Evolutionary conservation across 2,888 invertebrate genomes (phyloP).

Genomic region (Timema podura): DNA sequence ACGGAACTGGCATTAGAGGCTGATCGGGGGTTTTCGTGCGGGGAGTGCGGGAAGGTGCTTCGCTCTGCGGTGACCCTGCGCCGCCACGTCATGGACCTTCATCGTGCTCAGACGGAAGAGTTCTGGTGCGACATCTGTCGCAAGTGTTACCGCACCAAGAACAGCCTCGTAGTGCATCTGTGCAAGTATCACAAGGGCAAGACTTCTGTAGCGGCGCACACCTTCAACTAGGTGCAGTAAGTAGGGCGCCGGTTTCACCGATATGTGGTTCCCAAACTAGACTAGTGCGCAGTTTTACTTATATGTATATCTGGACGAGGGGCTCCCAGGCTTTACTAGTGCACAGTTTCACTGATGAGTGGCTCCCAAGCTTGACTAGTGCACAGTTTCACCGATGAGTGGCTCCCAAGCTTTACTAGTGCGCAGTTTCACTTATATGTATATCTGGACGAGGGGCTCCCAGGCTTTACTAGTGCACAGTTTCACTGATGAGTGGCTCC

Average conservation of each 20-base stretch:
- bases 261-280: neutral
- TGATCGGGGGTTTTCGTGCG: constrained; percentile 36
- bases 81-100: constrained; percentile 41
- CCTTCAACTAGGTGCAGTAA: neutral
- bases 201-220: constrained; percentile 10
- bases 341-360: too few species aligned
- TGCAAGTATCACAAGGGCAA: constrained; percentile 41
- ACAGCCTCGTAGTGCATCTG: constrained; percentile 41
- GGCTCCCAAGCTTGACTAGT: too few species aligned
- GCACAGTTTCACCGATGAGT: too few species aligned
- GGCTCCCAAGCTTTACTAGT: too few species aligned
- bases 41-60: constrained; percentile 40
- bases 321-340: too few species aligned
- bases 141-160: constrained; percentile 41
- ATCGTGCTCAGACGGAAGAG: constrained; percentile 39
- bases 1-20: constrained; percentile 29
- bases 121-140: constrained; percentile 41
- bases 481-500: too few species aligned
- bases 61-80: constrained; percentile 40
- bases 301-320: too few species aligned
- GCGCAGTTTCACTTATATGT: too few species aligned
- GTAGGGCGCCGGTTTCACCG: neutral
- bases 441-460: too few species aligned
- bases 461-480: too few species aligned
- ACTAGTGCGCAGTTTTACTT: neutral